A percentile compares a stretch with the other conserved stretches of the same genome.
Conservation (phyloP, 1,140 invertebrate species). For the Calliphora vicina region DNA sequence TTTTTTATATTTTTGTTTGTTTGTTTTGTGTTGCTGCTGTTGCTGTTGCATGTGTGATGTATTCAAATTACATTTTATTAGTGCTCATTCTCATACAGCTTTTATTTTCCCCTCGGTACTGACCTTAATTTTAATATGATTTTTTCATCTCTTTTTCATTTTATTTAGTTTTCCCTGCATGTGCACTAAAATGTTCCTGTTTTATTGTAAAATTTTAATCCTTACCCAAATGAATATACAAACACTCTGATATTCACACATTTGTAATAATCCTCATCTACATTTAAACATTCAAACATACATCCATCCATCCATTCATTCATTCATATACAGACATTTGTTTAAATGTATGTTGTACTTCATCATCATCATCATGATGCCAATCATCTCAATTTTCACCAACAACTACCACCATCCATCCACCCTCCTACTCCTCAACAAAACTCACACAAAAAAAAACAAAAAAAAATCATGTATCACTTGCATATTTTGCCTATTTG, state of each 20-base stretch:
- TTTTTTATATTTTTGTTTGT: background rate
- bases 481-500: background rate
- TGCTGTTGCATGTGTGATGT: background rate
- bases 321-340: background rate
- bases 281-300: too few species aligned
- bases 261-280: background rate
- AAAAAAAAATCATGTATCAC: background rate
- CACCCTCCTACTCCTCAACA: background rate
- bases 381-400: constrained; percentile 33
- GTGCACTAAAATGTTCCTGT: background rate
- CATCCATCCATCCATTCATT: too few species aligned
- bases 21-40: background rate
- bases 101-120: constrained; percentile 12
- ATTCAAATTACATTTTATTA: constrained; percentile 35
- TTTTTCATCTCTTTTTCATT: background rate
- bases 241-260: background rate
- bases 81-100: background rate
- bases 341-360: background rate
- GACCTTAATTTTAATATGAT: constrained; percentile 28
- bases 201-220: constrained; percentile 12
- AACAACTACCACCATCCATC: constrained; percentile 18
- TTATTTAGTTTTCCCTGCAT: background rate
- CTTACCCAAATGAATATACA: constrained; percentile 14
- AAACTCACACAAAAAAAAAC: too few species aligned
- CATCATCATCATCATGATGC: constrained; percentile 14